phyloP scores from a whole-genome alignment of 2,888 invertebrate species.

The Hedya salicella region DNA sequence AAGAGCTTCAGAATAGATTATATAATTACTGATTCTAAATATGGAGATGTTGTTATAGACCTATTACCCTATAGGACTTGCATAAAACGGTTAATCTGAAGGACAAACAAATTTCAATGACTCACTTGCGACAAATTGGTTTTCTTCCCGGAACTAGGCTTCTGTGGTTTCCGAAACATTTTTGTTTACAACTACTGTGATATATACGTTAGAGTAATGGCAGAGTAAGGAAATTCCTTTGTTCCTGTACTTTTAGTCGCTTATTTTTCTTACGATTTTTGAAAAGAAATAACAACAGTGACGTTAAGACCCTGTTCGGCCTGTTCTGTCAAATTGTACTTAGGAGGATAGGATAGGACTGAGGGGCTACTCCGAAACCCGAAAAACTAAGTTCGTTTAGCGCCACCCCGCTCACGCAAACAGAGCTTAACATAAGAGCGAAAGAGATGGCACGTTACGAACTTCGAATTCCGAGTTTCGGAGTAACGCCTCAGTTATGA shows the following conservation, averaged over 20 bases:
- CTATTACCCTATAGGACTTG: conserved; percentile 20
- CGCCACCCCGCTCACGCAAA: too few relatives aligned
- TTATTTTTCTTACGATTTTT: conserved; percentile 39
- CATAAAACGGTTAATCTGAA: conserved; percentile 42
- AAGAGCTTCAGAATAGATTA: not conserved
- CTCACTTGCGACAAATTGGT: conserved; percentile 81
- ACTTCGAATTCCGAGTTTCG: too few relatives aligned
- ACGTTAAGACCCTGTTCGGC: conserved; percentile 24
- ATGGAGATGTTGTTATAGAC: conserved; percentile 23
- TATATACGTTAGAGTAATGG: conserved; percentile 4
- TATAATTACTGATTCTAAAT: conserved; percentile 18
- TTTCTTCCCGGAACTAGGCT: conserved; percentile 66
- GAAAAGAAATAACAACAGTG: conserved; percentile 38
- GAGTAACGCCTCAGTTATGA: too few relatives aligned
- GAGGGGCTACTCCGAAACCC: too few relatives aligned
- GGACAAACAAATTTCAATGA: conserved; percentile 68
- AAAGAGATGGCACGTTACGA: too few relatives aligned
- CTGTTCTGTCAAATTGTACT: not conserved
- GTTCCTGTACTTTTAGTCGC: conserved; percentile 24
- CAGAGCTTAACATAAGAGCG: too few relatives aligned
- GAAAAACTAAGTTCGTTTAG: too few relatives aligned
- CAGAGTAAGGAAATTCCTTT: conserved; percentile 18
- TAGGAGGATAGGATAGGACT: too few relatives aligned
- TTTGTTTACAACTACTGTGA: conserved; percentile 38
- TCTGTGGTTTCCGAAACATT: conserved; percentile 66